Evolutionary conservation across 2,888 invertebrate species (phyloP), one percentile per base, ranked within the genome.

Genomic region (Drosophila neutralis): DNA sequence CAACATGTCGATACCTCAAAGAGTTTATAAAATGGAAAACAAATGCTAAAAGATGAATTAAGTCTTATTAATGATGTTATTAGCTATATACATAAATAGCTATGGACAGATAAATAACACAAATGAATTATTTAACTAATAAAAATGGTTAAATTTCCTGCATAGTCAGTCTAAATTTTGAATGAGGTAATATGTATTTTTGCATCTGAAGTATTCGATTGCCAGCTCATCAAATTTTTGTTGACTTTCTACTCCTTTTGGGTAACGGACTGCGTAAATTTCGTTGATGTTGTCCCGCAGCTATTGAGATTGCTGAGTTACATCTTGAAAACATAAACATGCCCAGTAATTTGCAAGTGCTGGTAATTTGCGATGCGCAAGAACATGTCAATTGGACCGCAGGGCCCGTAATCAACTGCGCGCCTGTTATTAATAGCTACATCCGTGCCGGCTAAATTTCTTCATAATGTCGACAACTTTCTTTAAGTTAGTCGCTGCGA

Each of bases 271-370:
- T 48, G 75, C 45, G 70, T 64, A 60, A 63, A 60, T 69, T 58
- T 73, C 21, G 58, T 40, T 60, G 76, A 76, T 89, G 72, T 76
- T 58, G 56, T 74, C 82, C 87, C 78, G 81, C 83, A 81, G 87
- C 82, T 79, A 84, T 87, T 78, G 78, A 75, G 76, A 77, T 80
- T 88, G 87, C 73, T 58, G 64, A 67, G 63, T 75, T 85, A 87
- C 90, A 89, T 82, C 74, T 78, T 87, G 89, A 83, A 88, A 90
- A 90, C 90, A 89, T 76, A 66, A 83, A 83, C 67, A 75, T 88
- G 82, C 76, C 53, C 77, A 81, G 79, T 81, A 83, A 86, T 80
- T 90, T 80, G 62, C 36, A 62, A 65, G 54, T 65, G 64, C 70
- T 53, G 58, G 81, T 63, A 87, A 85, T 82, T 89, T 81, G 64